Evolutionary conservation across 1,140 invertebrate genomes (phyloP).

Genomic region (Polyergus mexicanus): DNA sequence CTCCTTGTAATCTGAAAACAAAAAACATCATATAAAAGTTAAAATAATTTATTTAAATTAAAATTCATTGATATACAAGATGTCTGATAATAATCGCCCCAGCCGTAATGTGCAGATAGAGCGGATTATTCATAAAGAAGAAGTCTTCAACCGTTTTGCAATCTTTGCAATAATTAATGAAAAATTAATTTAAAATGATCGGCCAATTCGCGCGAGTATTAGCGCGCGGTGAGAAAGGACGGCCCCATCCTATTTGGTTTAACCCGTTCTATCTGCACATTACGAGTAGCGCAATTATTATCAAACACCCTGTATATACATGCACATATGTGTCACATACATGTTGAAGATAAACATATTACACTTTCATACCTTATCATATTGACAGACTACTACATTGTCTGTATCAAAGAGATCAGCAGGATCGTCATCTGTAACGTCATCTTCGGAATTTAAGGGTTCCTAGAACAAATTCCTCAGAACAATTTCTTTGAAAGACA

Average conservation of each 20-base stretch:
- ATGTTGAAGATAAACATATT: conserved; percentile 13
- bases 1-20: conserved; percentile 95
- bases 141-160: too few relatives aligned
- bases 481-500: conserved; percentile 4
- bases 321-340: conserved; percentile 19
- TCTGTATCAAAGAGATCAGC: conserved; percentile 98
- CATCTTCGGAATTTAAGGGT: conserved; percentile 97
- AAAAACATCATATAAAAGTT: conserved; percentile 28
- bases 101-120: too few relatives aligned
- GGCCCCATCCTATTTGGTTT: too few relatives aligned
- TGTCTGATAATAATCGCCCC: too few relatives aligned
- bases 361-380: conserved; percentile 94
- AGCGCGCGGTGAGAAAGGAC: too few relatives aligned
- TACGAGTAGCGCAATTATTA: too few relatives aligned
- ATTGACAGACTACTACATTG: conserved; percentile 99
- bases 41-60: conserved; percentile 9
- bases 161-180: too few relatives aligned
- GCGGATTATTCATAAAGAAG: too few relatives aligned
- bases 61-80: background rate
- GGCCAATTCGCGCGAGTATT: too few relatives aligned
- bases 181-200: too few relatives aligned
- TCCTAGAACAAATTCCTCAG: conserved; percentile 88
- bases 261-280: too few relatives aligned
- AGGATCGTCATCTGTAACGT: conserved; percentile 98
- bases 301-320: conserved; percentile 35